These are phyloP conservation scores for Rhinichthys klamathensis DNA, from an alignment of 2,113 vertebrate species.

Conservation along the genomic window DNA sequence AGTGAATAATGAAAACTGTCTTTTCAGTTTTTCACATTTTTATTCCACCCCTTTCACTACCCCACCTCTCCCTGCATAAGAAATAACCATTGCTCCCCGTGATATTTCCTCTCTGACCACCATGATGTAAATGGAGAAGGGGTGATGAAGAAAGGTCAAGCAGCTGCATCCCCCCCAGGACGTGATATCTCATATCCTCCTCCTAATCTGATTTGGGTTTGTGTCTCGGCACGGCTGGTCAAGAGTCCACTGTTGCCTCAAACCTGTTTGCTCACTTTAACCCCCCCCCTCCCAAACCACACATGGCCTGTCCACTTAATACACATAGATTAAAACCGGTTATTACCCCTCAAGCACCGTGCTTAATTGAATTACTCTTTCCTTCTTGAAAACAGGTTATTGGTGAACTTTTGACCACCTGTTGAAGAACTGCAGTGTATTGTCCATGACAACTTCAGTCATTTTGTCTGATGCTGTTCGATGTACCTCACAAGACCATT, in stretches of 20 bases:
- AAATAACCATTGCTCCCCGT: background rate
- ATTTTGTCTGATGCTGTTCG: background rate
- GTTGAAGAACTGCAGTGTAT: background rate
- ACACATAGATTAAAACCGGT: slow-evolving; percentile 10
- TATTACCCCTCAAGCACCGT: slow-evolving; percentile 7
- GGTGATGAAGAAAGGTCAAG: slow-evolving; percentile 21
- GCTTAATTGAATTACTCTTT: slow-evolving; percentile 30
- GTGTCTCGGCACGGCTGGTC: slow-evolving; percentile 14
- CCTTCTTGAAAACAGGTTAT: slow-evolving; percentile 28
- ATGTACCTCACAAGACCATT: background rate
- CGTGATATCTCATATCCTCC: slow-evolving; percentile 32
- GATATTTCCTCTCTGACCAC: slow-evolving; percentile 17
- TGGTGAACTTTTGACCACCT: slow-evolving; percentile 46
- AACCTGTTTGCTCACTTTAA: slow-evolving; percentile 25
- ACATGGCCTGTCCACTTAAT: background rate
- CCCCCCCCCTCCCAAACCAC: background rate
- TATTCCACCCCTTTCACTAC: background rate
- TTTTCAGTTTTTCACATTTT: background rate
- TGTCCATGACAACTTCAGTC: background rate
- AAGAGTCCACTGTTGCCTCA: slow-evolving; percentile 24
- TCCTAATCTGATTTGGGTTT: slow-evolving; percentile 30
- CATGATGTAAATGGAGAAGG: background rate
- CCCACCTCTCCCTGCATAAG: background rate
- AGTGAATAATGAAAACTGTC: background rate
- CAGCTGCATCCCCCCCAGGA: slow-evolving; percentile 28